Evolutionary conservation across 2,888 invertebrate species (phyloP), one percentile per base, ranked within the genome.

Genomic region (Willowsia nigromaculata): DNA sequence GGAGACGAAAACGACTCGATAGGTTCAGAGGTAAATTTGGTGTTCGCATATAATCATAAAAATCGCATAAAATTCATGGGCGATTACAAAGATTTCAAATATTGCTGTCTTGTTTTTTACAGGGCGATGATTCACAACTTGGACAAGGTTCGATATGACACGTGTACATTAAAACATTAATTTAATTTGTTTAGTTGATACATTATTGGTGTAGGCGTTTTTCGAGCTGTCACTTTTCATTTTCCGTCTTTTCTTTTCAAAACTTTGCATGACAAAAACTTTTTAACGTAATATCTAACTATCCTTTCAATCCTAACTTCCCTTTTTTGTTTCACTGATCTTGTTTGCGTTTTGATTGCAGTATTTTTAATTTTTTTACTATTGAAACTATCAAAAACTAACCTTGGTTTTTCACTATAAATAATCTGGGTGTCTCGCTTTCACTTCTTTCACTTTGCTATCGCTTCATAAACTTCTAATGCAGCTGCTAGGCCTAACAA

Each of bases 1-100:
- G 89, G 87, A 22, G 88, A 90, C 25, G 91, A 91, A 40, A 85
- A 89, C 13, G 68, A 53, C 76, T 62, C 82, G 11, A 47, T 89
- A 25, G 85, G 47, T 13, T 90, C 90, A 11, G 91, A 91, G 68
- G 91, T 90, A 85, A 11, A 81, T 59, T 81, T 59, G n/a, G n/a
- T 37, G 25, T 15, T 33, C 27, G n/a, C n/a, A n/a, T n/a, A n/a
- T n/a, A n/a, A n/a, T n/a, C n/a, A n/a, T n/a, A n/a, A n/a, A n/a
- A n/a, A n/a, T n/a, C n/a, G n/a, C n/a, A n/a, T n/a, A n/a, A n/a
- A n/a, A n/a, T n/a, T n/a, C n/a, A n/a, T n/a, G n/a, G n/a, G n/a
- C n/a, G n/a, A n/a, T n/a, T n/a, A n/a, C n/a, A n/a, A n/a, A n/a
- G n/a, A n/a, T n/a, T n/a, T n/a, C n/a, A n/a, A n/a, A n/a, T n/a